These are phyloP conservation scores for Acropternis orthonyx DNA, from an alignment of 2,797 vertebrate species.

Conservation along the genomic window DNA sequence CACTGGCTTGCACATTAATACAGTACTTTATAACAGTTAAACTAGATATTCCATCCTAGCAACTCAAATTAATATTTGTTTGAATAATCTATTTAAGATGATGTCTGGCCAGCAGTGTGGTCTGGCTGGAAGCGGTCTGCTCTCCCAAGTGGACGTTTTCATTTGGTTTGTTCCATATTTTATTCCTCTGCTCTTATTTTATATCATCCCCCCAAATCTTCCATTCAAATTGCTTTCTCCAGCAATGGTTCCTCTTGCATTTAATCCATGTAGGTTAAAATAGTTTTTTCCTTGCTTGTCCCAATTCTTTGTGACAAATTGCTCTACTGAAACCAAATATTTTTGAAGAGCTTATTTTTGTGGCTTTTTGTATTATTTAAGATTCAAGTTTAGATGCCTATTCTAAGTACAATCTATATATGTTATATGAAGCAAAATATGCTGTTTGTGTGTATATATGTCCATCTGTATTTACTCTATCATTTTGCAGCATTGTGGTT, in stretches of 20 bases:
- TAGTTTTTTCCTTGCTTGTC: neutral
- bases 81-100: constrained; percentile 73
- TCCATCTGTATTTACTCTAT: neutral
- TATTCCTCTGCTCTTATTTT: constrained; percentile 48
- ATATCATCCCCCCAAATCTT: neutral
- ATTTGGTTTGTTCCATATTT: constrained; percentile 54
- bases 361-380: neutral
- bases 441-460: neutral
- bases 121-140: constrained; percentile 56
- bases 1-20: constrained; percentile 45
- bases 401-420: neutral
- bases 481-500: neutral
- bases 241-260: neutral
- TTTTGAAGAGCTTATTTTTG: neutral
- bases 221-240: neutral
- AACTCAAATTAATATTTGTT: constrained; percentile 76
- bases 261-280: neutral
- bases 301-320: neutral
- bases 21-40: constrained; percentile 63
- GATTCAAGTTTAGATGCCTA: neutral
- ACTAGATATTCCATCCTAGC: constrained; percentile 74
- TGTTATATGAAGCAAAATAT: neutral
- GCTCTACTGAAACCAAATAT: neutral
- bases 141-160: constrained; percentile 40
- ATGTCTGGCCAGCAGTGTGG: constrained; percentile 73